Evolutionary conservation across 1,140 invertebrate species (phyloP).

Genomic region (Tachypleus tridentatus): DNA sequence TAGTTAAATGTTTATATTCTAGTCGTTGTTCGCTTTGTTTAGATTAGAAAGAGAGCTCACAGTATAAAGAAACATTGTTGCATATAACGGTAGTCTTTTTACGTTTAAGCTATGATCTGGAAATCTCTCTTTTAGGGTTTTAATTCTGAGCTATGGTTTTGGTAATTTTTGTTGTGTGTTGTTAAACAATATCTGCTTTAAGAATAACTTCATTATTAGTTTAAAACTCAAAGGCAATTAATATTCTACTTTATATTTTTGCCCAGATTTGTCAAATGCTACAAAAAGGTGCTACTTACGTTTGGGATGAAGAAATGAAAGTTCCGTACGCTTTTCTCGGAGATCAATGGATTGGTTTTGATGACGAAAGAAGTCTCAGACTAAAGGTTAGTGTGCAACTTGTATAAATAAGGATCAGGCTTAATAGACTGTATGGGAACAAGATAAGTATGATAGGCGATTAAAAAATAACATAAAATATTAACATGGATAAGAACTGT

Average conservation of each 20-base stretch:
- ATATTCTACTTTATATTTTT: not conserved
- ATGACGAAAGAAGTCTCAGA: conserved; percentile 31
- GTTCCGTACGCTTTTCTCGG: conserved; percentile 22
- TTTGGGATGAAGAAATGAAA: conserved; percentile 19
- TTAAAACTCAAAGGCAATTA: not conserved
- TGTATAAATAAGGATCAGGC: not conserved
- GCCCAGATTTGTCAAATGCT: conserved; percentile 16
- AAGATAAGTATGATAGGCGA: too few species aligned
- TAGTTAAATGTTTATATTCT: too few species aligned
- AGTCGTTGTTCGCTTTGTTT: too few species aligned
- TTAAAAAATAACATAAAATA: too few species aligned
- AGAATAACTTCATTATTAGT: conserved; percentile 46
- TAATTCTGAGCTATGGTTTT: too few species aligned
- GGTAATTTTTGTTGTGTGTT: conserved; percentile 20
- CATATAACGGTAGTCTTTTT: too few species aligned
- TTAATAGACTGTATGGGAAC: too few species aligned
- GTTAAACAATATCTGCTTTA: conserved; percentile 51
- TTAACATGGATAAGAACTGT: too few species aligned
- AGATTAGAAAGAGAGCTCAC: too few species aligned
- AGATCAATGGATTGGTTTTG: conserved; percentile 37
- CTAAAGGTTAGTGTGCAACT: conserved; percentile 1
- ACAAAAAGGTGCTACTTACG: conserved; percentile 13
- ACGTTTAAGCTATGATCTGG: not conserved
- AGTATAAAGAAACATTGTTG: too few species aligned
- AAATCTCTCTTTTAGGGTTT: too few species aligned